Conservation (phyloP, 35 echinoderm and acorn worm species). For the Hemicentrotus pulcherrimus region DNA sequence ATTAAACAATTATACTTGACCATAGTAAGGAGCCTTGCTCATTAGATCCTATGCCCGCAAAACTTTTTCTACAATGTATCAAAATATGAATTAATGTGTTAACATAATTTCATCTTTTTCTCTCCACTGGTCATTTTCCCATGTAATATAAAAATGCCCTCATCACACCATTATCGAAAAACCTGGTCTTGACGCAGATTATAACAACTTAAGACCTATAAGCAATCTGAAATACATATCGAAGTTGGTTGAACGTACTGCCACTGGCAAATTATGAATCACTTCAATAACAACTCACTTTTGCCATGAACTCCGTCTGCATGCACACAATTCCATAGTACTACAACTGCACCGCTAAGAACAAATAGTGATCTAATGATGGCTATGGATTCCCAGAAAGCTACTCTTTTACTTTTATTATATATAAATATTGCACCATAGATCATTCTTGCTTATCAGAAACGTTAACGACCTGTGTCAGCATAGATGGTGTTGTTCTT, state of each 20-base stretch:
- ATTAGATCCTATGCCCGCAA: not conserved
- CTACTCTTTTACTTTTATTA: not conserved
- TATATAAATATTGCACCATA: too few species aligned
- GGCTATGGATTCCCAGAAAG: not conserved
- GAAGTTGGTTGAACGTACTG: not conserved
- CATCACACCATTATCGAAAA: not conserved
- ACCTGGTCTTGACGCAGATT: not conserved
- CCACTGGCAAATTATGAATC: not conserved
- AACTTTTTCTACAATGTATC: not conserved
- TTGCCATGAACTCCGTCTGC: not conserved
- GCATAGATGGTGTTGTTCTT: too few species aligned
- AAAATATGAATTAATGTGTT: too few species aligned
- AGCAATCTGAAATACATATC: conserved; percentile 6
- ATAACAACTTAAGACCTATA: not conserved
- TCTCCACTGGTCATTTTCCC: too few species aligned
- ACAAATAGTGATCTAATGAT: too few species aligned
- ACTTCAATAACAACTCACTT: not conserved
- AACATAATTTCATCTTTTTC: too few species aligned
- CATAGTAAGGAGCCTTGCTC: too few species aligned
- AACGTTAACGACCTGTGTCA: too few species aligned
- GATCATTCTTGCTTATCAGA: too few species aligned
- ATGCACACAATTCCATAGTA: not conserved
- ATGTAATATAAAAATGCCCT: too few species aligned
- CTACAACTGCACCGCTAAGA: not conserved
- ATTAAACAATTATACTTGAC: too few species aligned